phyloP scores from a whole-genome alignment of 2,113 vertebrate genomes.

The Odontesthes bonariensis region DNA sequence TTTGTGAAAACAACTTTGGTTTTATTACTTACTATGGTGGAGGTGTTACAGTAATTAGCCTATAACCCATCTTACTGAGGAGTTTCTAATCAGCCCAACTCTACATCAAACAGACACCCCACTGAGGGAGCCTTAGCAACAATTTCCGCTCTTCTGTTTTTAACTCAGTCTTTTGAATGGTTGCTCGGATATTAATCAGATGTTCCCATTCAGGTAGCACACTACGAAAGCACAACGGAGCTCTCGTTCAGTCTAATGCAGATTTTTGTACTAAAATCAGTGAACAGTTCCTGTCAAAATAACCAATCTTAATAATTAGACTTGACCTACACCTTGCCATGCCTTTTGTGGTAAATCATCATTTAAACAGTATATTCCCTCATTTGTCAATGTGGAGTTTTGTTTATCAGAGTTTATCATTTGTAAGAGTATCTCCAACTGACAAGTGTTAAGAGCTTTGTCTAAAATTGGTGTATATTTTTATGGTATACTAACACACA shows the following conservation, averaged over 20 bases:
- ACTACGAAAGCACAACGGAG: neutral
- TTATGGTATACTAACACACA: neutral
- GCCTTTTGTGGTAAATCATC: neutral
- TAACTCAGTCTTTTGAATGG: constrained; percentile 29
- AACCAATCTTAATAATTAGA: constrained; percentile 38
- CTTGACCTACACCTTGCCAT: neutral
- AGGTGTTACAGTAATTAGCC: constrained; percentile 59
- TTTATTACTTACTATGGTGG: constrained; percentile 26
- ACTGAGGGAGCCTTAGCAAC: constrained; percentile 36
- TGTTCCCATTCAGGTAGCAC: constrained; percentile 15
- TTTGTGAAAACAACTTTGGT: constrained; percentile 37
- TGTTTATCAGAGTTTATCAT: neutral
- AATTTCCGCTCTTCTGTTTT: constrained; percentile 28
- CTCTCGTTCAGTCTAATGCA: neutral
- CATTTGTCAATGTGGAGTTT: neutral
- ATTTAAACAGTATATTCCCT: neutral
- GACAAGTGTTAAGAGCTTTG: neutral
- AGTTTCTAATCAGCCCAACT: constrained; percentile 49
- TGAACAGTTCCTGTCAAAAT: constrained; percentile 19
- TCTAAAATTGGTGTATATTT: neutral
- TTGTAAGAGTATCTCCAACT: neutral
- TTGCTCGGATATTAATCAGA: constrained; percentile 23
- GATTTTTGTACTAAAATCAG: constrained; percentile 15
- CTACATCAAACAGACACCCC: constrained; percentile 42
- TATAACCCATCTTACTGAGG: constrained; percentile 25